Evolutionary conservation across 2,113 vertebrate genomes (phyloP), one percentile per base, ranked within the genome.

Genomic region (Odocoileus hemionus): DNA sequence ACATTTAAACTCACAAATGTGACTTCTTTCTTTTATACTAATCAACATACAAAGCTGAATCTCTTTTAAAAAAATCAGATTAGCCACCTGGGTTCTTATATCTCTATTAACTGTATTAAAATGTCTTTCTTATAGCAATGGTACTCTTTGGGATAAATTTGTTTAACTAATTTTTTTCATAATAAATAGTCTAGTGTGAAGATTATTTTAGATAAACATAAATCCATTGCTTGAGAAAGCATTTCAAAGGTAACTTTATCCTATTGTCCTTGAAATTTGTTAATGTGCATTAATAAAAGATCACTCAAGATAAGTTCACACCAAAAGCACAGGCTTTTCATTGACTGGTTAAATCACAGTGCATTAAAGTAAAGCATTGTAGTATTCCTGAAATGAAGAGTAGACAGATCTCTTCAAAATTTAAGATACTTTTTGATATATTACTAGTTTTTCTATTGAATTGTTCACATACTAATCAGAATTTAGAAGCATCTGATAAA

Each of bases 401-500:
- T 58, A 95, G 84, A 64, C 64, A 97, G 96, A 91, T 97, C 91
- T 95, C 92, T 98, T 97, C 95, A 80, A 97, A 93, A 97, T 97
- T 98, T 98, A 97, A 98, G 98, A 96, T 98, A 94, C 96, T 98
- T 95, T 97, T 97, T 98, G 98, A 98, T 98, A 98, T 96, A 96
- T 97, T 97, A 97, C 96, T 78, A 96, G 52, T 98, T 98, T 99
- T 99, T 96, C 98, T 98, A 99, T 98, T 99, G 98, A 99, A 99
- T 99, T 91, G 97, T 99, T 99, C 99, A 99, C 98, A 99, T 99
- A 99, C 99, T 99, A 99, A 99, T 99, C 99, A 99, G 99, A 99
- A 99, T 99, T 99, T 99, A 99, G 99, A 99, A 99, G 98, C 98
- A 99, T 99, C 99, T 99, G 99, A 99, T 99, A 99, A 99, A 99